Evolutionary conservation across 2,888 invertebrate genomes (phyloP), one percentile per base, ranked within the genome.

Genomic region (Neocrepidodera transversa): DNA sequence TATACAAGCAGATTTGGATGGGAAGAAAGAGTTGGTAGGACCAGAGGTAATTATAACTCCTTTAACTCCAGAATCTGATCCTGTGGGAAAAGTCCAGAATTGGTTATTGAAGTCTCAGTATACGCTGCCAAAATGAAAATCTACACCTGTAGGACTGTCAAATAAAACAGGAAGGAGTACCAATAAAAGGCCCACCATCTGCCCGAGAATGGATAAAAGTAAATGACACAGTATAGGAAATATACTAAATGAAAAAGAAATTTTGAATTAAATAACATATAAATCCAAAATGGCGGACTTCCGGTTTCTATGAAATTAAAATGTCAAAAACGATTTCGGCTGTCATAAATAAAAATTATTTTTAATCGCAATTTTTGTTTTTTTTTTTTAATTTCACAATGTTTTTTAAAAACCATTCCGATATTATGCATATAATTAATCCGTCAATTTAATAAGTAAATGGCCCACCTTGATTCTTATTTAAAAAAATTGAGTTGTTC

Each of bases 21-120:
- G 68, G 36, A 84, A 83, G 69, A 85, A 85, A 65, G 83, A 81
- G 5, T 78, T 80, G 56, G 62, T 72, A 47, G 72, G 50, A n/a
- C 42, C 43, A 0, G 80, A 81, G 23, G 83, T 85, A 69, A 82
- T 85, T 11, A 81, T 76, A 63, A 71, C 73, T 56, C 73, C 74
- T 8, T 68, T 77, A 49, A 76, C 78, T 1, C 76, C 77, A 2
- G 80, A 80, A 61, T 71, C 82, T 0, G 85, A 86, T 74, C 82
- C 86, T 73, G 78, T 88, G 62, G 89, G 89, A 14, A 93, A 92
- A 79, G 93, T 93, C n/a, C 90, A 92, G 71, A 90, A 90, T 69
- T 93, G 93, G 93, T 79, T 93, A 52, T 78, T 92, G 51, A 91
- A 90, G 63, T 90, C 91, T 0, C 90, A 89, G 51, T 82, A 83